phyloP scores from a whole-genome alignment of 2,113 vertebrate species.

The Hymenochirus boettgeri region DNA sequence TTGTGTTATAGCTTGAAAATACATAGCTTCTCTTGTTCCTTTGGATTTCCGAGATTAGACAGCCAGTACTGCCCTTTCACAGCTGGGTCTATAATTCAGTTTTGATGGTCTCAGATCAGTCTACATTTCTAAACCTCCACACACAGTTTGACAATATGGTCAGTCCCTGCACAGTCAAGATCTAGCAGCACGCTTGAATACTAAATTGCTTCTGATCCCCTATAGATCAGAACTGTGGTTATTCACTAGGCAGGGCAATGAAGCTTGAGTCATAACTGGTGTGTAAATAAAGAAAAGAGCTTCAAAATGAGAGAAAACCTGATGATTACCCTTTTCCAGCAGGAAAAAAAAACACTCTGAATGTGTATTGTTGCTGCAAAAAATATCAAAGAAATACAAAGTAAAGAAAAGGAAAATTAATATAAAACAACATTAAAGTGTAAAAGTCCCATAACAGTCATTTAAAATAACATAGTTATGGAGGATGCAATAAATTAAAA shows the following conservation, averaged over 20 bases:
- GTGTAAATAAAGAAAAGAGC: conserved; percentile 14
- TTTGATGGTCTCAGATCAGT: conserved; percentile 27
- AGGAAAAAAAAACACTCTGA: conserved; percentile 38
- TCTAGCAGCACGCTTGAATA: conserved; percentile 26
- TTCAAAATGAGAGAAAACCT: conserved; percentile 37
- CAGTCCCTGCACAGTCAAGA: conserved; percentile 25
- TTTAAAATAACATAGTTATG: conserved; percentile 22
- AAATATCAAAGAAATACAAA: conserved; percentile 8
- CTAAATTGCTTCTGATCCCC: conserved; percentile 3
- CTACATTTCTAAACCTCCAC: conserved; percentile 42
- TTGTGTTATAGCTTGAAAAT: not conserved
- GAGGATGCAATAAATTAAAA: conserved; percentile 18
- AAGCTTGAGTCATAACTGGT: conserved; percentile 8
- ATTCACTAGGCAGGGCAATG: conserved; percentile 22
- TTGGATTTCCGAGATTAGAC: conserved; percentile 4
- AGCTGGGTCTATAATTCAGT: conserved; percentile 39
- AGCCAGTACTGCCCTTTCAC: conserved; percentile 23
- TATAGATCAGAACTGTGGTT: conserved; percentile 1
- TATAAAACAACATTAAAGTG: conserved; percentile 10
- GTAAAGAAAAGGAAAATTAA: not conserved
- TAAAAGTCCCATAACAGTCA: conserved; percentile 4
- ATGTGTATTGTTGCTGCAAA: conserved; percentile 34
- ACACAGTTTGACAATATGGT: conserved; percentile 31
- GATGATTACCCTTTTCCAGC: conserved; percentile 36
- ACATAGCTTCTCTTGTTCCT: not conserved